Evolutionary conservation across 2,797 vertebrate genomes (phyloP), one percentile per base, ranked within the genome.

Genomic region (Sebastolobus alascanus): DNA sequence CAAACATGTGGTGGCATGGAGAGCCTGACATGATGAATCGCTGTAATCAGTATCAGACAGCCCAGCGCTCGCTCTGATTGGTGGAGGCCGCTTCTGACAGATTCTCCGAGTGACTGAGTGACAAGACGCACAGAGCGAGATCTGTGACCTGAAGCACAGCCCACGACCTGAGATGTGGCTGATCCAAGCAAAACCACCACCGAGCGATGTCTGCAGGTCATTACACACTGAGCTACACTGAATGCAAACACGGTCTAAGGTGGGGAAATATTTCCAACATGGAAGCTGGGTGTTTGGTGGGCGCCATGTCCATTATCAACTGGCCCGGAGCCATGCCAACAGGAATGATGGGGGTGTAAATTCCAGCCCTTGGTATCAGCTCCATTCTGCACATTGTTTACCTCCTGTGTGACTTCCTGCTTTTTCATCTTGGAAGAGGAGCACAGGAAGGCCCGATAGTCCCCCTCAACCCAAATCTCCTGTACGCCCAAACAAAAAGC

Each of bases 401-500:
- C 92, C 94, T 91, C 91, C 89, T 91, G 80, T 90, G 94, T 82
- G 90, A 94, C 94, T 96, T 97, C 97, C 96, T 96, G 94, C 87
- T 90, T 92, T 89, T 95, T 96, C 95, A 95, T 93, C 89, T 88
- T 67, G 86, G 95, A 96, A 96, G 95, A 94, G 91, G 91, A 95
- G 89, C 73, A 4, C 87, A 95, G 94, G 94, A 95, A 96, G 93
- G 88, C 58, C 38, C 73, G 83, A 93, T 88, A 90, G 90, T 93
- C 93, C 76, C 83, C 79, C 68, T 63, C 76, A 73, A 83, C 50
- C 83, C 60, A 86, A 87, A 84, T 75, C 80, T 84, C 65, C 75
- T 60, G 77, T 38, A 83, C 22, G 18, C 67, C 87, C 0, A 68
- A 94, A 96, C 93, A 96, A 89, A 95, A 96, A 95, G 88, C 91